These are phyloP conservation scores for Dinothrombium tinctorium DNA, from an alignment of 1,140 invertebrate species.

Conservation along the genomic window DNA sequence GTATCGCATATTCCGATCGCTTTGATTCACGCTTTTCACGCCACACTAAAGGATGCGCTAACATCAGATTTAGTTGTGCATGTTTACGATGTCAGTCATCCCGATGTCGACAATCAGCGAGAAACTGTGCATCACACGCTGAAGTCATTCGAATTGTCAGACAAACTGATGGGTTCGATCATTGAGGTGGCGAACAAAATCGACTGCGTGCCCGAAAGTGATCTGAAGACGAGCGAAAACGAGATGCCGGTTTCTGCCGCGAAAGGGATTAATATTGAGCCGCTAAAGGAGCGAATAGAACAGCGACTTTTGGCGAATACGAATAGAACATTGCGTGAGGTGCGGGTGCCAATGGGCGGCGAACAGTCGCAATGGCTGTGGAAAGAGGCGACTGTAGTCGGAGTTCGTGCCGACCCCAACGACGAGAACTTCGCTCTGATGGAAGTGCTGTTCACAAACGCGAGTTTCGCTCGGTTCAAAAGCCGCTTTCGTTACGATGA, in stretches of 20 bases:
- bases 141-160: conserved; percentile 28
- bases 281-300: conserved; percentile 30
- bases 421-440: conserved; percentile 29
- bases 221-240: conserved; percentile 8
- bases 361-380: conserved; percentile 32
- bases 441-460: conserved; percentile 31
- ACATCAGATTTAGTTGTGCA: conserved; percentile 52
- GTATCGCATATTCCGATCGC: conserved; percentile 60
- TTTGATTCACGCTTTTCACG: conserved; percentile 55
- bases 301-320: conserved; percentile 29
- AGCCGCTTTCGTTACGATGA: too few relatives aligned
- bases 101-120: conserved; percentile 40
- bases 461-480: too few relatives aligned
- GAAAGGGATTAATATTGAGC: conserved; percentile 27
- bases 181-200: conserved; percentile 61
- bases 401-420: conserved; percentile 26
- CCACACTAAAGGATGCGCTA: conserved; percentile 57
- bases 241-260: conserved; percentile 27
- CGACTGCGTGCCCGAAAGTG: conserved; percentile 25
- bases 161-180: conserved; percentile 30
- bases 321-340: conserved; percentile 19
- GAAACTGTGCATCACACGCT: conserved; percentile 44
- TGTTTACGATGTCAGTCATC: conserved; percentile 55
- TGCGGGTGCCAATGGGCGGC: conserved; percentile 14
- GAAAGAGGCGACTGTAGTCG: conserved; percentile 37